These are phyloP conservation scores for Trichopoda pennipes DNA, from an alignment of 2,888 invertebrate species.

Conservation along the genomic window DNA sequence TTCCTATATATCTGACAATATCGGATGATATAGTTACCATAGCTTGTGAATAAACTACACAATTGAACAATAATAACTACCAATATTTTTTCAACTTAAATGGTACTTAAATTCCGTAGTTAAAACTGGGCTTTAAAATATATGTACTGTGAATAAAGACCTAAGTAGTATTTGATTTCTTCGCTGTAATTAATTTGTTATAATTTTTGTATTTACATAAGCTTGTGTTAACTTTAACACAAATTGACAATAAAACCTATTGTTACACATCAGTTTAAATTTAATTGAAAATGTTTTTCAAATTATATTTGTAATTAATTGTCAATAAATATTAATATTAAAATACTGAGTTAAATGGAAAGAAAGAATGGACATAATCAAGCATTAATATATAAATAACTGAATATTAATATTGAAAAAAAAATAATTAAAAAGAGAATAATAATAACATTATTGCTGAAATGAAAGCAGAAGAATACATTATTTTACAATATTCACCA, in stretches of 20 bases:
- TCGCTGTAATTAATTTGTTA: background rate
- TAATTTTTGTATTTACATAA: background rate
- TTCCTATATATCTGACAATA: too few relatives aligned
- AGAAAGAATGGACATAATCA: constrained; percentile 1
- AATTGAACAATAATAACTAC: too few relatives aligned
- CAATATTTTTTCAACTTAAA: too few relatives aligned
- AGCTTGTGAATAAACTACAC: too few relatives aligned
- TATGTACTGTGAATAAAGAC: too few relatives aligned
- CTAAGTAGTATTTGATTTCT: too few relatives aligned
- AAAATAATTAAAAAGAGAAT: background rate
- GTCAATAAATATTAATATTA: constrained; percentile 37
- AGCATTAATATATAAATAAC: constrained; percentile 21
- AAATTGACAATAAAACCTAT: constrained; percentile 14
- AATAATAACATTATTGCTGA: background rate
- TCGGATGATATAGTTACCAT: too few relatives aligned
- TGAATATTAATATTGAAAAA: constrained; percentile 3
- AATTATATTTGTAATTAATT: constrained; percentile 43
- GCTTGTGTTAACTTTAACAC: background rate
- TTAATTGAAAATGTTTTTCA: constrained; percentile 20
- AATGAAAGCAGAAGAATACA: background rate
- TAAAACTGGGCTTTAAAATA: too few relatives aligned
- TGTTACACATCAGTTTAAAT: constrained; percentile 38
- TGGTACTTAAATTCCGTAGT: too few relatives aligned
- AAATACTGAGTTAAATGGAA: constrained; percentile 17
- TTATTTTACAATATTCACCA: background rate